Base-by-base conservation (phyloP, 2,113 vertebrate genomes). In the Archilochus colubris region DNA sequence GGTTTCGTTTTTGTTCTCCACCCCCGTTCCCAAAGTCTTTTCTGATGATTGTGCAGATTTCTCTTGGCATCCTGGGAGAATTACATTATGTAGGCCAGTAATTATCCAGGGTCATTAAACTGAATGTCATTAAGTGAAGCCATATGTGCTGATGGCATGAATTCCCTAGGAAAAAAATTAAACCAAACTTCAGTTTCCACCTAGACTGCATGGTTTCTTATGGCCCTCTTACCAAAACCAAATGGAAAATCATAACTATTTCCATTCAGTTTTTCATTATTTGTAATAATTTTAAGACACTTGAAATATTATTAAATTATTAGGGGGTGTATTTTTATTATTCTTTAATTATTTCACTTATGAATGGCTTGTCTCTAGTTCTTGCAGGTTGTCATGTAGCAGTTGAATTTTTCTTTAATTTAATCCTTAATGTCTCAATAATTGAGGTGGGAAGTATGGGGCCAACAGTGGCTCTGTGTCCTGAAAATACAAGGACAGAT, bases 81-180 rank as follows among this genome's bases (percentile, higher is more conserved):
- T 36, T 89, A 53, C 74, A 53, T 95, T 97, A 96, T 92, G 87
- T 95, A 94, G 95, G 93, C 81, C 94, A 95, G 73, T 97, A 97
- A 97, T 98, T 97, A 97, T 68, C 95, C 69, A 67, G 92, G 72
- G 46, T 92, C 87, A 67, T 96, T 98, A 93, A 92, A 89, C 74
- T 86, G 63, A 94, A 79, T 95, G 91, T 97, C 91, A 95, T 95
- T 97, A 94, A 93, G 63, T 93, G 88, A 97, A 92, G 64, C 91
- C 62, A 63, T 94, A 80, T 74, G 72, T 11, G 36, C 79, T 95
- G 77, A 96, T 95, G 91, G 80, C 79, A 78, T 96, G 83, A 88
- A 73, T 76, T 84, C 86, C 50, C 87, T 88, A 53, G 28, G 57
- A 74, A 62, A 74, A 88, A 78, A 94, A 89, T 33, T 46, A 67